Evolutionary conservation across 2,113 vertebrate species (phyloP).

Genomic region (Crotalus horridus): DNA sequence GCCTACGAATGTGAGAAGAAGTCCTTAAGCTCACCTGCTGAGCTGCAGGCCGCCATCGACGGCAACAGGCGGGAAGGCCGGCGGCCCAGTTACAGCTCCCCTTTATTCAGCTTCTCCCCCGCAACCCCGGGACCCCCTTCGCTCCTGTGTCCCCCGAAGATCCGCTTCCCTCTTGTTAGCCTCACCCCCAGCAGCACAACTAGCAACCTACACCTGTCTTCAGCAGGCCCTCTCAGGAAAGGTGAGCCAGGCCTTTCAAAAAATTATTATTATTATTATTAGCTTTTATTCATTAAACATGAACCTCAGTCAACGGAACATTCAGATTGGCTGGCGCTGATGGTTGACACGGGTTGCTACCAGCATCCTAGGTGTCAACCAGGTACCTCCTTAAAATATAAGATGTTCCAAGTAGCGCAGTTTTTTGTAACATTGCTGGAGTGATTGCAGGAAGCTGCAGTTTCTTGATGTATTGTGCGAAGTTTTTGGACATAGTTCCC

Average conservation of each 20-base stretch:
- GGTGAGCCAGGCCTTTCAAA: slow-evolving; percentile 56
- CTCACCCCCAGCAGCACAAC: slow-evolving; percentile 64
- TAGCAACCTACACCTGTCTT: slow-evolving; percentile 72
- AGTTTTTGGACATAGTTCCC: no score
- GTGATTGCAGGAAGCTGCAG: no score
- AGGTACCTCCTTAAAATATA: no score
- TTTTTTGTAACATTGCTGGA: no score
- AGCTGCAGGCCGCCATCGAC: slow-evolving; percentile 94
- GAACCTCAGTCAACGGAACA: no score
- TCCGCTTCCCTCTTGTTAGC: slow-evolving; percentile 80
- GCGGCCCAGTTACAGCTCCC: slow-evolving; percentile 90
- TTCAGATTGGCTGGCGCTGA: no score
- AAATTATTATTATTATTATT: neutral
- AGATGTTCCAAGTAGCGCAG: no score
- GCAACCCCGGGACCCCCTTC: slow-evolving; percentile 57
- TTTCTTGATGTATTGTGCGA: no score
- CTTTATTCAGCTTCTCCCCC: slow-evolving; percentile 83
- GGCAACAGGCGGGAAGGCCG: slow-evolving; percentile 93
- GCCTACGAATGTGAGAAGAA: slow-evolving; percentile 97
- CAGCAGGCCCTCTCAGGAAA: slow-evolving; percentile 81
- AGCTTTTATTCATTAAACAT: no score
- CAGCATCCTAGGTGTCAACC: no score
- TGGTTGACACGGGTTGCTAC: no score
- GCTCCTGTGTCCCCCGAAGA: slow-evolving; percentile 76
- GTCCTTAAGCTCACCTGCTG: slow-evolving; percentile 88